Evolutionary conservation across 1,140 invertebrate species (phyloP), one percentile per base, ranked within the genome.

Genomic region (Drosophila pandora): DNA sequence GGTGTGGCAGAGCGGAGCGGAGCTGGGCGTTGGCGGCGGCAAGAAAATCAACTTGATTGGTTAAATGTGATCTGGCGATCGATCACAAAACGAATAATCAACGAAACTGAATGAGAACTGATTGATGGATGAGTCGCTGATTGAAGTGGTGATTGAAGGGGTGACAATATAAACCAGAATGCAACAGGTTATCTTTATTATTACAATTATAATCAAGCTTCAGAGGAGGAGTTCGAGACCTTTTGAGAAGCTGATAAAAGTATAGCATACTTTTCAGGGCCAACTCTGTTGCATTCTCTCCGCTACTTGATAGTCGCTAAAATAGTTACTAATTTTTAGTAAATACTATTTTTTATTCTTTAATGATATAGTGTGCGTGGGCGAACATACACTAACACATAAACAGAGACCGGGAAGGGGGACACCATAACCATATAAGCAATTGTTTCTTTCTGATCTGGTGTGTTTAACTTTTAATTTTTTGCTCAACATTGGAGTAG

Each of bases 351-450:
- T 22, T 28, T 28, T 23, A 67, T 68, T 37, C 37, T 28, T 63
- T 30, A 52, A 37, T 74, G 30, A 58, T 13, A 21, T 9, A 41
- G 28, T 34, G 54, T 53, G 69, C 39, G 39, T 64, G 60, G 37
- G 59, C 43, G 61, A 74, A 63, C 43, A 56, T n/a, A 45, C 32
- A 53, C 52, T 39, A 54, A 55, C 32, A 77, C 23, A 77, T 58
- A 76, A 54, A 76, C 32, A 75, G 9, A 49, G 32, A 47, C 23
- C 3, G 71, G 30, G 75, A 43, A 52, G 13, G 22, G 47, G 58
- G 52, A 85, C 83, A 85, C 82, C 82, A 87, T 75, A 82, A 85
- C 82, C 82, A 82, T 68, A 85, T 61, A 85, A 85, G 82, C 83
- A 78, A 52, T 43, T 43, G 13, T 43, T 74, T 78, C 58, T 53